Conservation (phyloP, 2,113 vertebrate genomes). For the Odobenus rosmarus region DNA sequence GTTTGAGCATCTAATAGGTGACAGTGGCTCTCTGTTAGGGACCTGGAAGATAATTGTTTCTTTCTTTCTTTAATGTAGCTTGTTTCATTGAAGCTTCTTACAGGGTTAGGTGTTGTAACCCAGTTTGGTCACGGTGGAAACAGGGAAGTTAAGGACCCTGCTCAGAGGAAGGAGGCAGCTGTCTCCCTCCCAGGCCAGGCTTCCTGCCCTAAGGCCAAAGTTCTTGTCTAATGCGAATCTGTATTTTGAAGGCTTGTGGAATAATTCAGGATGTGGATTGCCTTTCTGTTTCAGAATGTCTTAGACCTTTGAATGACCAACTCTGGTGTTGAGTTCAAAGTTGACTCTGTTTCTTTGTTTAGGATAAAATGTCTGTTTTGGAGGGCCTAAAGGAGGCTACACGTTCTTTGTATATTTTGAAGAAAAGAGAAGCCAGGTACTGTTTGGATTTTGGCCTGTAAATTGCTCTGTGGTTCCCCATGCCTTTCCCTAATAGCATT, state of each 20-base stretch:
- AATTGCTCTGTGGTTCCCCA: neutral
- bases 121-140: neutral
- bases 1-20: neutral
- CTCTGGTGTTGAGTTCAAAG: conserved; percentile 25
- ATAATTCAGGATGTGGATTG: neutral
- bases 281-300: neutral
- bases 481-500: conserved; percentile 17
- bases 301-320: neutral
- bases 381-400: neutral
- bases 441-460: conserved; percentile 5
- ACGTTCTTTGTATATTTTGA: conserved; percentile 24
- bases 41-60: neutral
- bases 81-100: neutral
- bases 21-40: neutral
- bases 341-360: conserved; percentile 46
- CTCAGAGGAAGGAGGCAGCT: neutral
- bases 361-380: conserved; percentile 19
- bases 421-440: conserved; percentile 29
- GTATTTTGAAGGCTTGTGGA: neutral
- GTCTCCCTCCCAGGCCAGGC: neutral
- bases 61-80: neutral
- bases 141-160: neutral
- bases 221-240: neutral
- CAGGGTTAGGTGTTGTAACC: neutral
- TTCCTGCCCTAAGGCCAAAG: neutral